These are phyloP conservation scores for Cataglyphis livida DNA, from an alignment of 2,888 invertebrate species.

Conservation along the genomic window DNA sequence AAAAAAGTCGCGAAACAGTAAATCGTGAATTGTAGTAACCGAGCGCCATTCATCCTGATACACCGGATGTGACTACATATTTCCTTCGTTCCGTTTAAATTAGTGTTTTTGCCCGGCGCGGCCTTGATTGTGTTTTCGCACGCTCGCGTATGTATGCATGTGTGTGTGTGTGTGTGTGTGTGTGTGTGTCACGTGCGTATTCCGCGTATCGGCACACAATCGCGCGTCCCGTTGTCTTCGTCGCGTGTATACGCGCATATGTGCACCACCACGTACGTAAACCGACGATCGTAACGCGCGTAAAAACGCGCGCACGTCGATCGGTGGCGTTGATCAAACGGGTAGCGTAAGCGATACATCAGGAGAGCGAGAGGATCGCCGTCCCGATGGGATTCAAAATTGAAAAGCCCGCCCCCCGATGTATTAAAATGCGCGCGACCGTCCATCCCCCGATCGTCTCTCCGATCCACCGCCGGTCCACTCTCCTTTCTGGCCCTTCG, in stretches of 20 bases:
- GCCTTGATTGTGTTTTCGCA: conserved; percentile 79
- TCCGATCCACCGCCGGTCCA: not conserved
- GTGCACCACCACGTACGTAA: conserved; percentile 42
- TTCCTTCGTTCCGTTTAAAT: conserved; percentile 83
- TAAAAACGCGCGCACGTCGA: conserved; percentile 72
- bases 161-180: conserved; percentile 9
- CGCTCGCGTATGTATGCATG: conserved; percentile 19
- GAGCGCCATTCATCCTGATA: conserved; percentile 82
- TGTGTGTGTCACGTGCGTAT: not conserved
- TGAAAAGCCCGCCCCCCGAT: conserved; percentile 80
- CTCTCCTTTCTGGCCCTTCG: conserved; percentile 54
- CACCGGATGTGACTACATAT: conserved; percentile 83
- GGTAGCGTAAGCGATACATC: conserved; percentile 82
- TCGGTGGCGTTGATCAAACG: conserved; percentile 78
- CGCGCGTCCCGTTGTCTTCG: conserved; percentile 19
- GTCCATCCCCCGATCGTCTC: conserved; percentile 54
- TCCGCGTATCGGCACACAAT: conserved; percentile 31
- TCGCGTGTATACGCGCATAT: conserved; percentile 4
- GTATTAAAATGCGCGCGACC: conserved; percentile 80
- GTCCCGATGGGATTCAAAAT: conserved; percentile 78
- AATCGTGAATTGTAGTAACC: conserved; percentile 81
- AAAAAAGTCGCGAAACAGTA: conserved; percentile 77
- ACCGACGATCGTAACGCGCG: conserved; percentile 44
- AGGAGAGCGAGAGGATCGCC: conserved; percentile 70
- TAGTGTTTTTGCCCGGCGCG: conserved; percentile 77